Evolutionary conservation across 2,888 invertebrate genomes (phyloP), one percentile per base, ranked within the genome.

Genomic region (Sericinus montela): DNA sequence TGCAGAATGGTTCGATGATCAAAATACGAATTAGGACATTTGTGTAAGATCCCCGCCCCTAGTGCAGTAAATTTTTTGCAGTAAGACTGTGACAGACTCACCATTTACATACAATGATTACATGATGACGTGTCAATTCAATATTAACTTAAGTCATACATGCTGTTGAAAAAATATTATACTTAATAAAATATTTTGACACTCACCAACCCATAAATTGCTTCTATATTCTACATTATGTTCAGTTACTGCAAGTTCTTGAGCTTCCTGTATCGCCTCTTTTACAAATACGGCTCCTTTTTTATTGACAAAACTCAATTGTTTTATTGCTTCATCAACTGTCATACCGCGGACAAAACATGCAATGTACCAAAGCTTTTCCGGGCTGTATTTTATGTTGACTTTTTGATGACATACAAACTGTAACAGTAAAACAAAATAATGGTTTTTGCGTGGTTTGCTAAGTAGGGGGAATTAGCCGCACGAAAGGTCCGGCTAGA

Each of bases 141-240:
- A n/a, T n/a, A n/a, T n/a, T n/a, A n/a, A n/a, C n/a, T n/a, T n/a
- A n/a, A n/a, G n/a, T n/a, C n/a, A n/a, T n/a, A n/a, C n/a, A n/a
- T n/a, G n/a, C n/a, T 5, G 3, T 19, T 3, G 5, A 5, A 3
- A 19, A 19, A 19, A 3, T 19, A 19, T 19, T 19, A 19, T 19
- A n/a, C 19, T 5, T 19, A 19, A 19, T 3, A 19, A 19, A 19
- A 19, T 19, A 3, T 4, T 25, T 25, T 1, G 25, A 30, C 49
- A 68, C 92, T 86, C 80, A 95, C 95, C 94, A 84, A 99, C 92
- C 98, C 98, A 99, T 52, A 99, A 89, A 86, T 99, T 98, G 69
- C 96, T 97, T 69, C 92, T 94, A 77, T 93, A 99, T 83, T 99
- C 98, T 7, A 99, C 97, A 90, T 98, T 95, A 66, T 98, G 97